Percentiles rank a stretch among this genome's conserved stretches.
phyloP scores from a whole-genome alignment of 2,888 invertebrate genomes.

The Bhutanitis thaidina region DNA sequence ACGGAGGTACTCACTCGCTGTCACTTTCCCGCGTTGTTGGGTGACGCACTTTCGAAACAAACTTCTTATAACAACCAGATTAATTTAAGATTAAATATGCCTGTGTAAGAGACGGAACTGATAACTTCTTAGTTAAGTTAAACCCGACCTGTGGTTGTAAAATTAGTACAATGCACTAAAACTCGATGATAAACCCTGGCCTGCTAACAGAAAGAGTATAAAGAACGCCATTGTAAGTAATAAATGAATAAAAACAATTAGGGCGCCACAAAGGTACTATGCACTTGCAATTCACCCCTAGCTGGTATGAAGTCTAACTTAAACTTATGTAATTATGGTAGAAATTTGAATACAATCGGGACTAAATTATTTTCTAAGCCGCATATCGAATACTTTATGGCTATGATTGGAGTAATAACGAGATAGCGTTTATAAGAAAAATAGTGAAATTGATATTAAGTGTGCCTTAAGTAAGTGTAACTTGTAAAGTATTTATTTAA shows the following conservation, averaged over 20 bases:
- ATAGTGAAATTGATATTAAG: too few species aligned
- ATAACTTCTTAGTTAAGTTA: constrained; percentile 14
- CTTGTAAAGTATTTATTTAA: too few species aligned
- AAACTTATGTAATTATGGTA: constrained; percentile 27
- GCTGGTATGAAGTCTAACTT: constrained; percentile 17
- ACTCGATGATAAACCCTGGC: constrained; percentile 49
- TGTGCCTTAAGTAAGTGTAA: too few species aligned
- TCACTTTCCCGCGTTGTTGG: too few species aligned
- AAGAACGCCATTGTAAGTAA: constrained; percentile 59
- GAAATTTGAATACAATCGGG: constrained; percentile 26
- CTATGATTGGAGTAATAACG: background rate
- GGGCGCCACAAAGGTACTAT: constrained; percentile 34
- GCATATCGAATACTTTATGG: constrained; percentile 14
- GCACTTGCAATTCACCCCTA: constrained; percentile 18
- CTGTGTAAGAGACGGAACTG: background rate
- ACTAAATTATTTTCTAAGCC: constrained; percentile 14
- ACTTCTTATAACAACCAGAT: too few species aligned
- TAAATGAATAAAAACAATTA: constrained; percentile 76
- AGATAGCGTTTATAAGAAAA: background rate
- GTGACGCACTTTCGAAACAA: too few species aligned
- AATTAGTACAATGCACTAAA: constrained; percentile 56
- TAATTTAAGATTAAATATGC: too few species aligned
- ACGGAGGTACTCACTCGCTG: too few species aligned
- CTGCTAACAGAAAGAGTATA: constrained; percentile 57
- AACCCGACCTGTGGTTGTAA: constrained; percentile 53